Evolutionary conservation across 2,797 vertebrate species (phyloP), one percentile per base, ranked within the genome.

Genomic region (Neostethus bicornis): DNA sequence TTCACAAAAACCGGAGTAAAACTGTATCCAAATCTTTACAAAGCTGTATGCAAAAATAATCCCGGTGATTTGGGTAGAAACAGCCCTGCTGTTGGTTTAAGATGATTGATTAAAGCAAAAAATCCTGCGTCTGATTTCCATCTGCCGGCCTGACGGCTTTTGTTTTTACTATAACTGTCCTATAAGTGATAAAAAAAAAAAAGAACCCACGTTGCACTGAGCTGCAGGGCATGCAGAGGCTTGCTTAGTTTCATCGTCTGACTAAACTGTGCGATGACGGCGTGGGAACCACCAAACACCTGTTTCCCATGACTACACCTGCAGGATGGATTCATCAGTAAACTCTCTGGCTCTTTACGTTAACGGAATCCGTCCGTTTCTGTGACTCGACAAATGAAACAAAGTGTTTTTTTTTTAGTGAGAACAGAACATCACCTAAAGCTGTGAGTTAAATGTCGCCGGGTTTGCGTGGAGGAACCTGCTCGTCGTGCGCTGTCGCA

Each of bases 281-380:
- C 94, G 95, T 99, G 97, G 95, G 96, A 99, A 98, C 92, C 90
- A 85, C 68, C 81, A 85, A 72, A 70, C 94, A 93, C 91, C 89
- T 92, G 88, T 92, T 98, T 99, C 96, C 94, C 97, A 98, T 94
- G 95, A 94, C 93, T 91, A 89, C 91, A 91, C 85, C 89, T 89
- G 89, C 85, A 83, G 90, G 93, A 92, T 93, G 86, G 90, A 70
- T 73, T 73, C 55, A 60, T 75, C 84, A 57, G 45, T 61, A 55
- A 26, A 80, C 73, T 87, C 65, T 83, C 66, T 28, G n/a, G n/a
- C 34, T 41, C 35, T 42, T 6, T 7, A 61, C 44, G 66, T 9
- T 8, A 32, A 45, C 3, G 34, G 14, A 14, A 34, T 41, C 48
- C 2, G 14, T 19, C 47, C 5, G 7, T 29, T 3, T 26, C 31